phyloP scores from a whole-genome alignment of 2,797 vertebrate genomes.

The Taenioides sp. region DNA sequence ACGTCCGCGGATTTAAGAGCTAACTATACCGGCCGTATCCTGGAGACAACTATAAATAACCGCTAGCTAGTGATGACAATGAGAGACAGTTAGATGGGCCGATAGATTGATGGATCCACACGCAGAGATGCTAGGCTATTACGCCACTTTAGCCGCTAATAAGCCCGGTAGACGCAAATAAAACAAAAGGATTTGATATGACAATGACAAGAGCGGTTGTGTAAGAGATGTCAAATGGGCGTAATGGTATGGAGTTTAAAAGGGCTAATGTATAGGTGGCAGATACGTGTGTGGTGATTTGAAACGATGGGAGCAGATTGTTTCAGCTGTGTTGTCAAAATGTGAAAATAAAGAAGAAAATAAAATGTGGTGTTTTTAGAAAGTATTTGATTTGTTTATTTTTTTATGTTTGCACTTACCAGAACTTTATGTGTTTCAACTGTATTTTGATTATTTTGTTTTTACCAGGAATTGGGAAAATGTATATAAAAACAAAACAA shows the following conservation, averaged over 20 bases:
- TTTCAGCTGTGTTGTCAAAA: neutral
- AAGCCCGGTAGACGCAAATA: conserved; percentile 24
- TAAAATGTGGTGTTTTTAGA: too few species aligned
- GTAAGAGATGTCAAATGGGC: neutral
- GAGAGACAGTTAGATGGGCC: conserved; percentile 59
- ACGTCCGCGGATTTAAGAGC: conserved; percentile 77
- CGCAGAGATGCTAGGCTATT: conserved; percentile 28
- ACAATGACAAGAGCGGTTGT: neutral
- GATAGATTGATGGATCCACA: conserved; percentile 61
- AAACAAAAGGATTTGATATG: conserved; percentile 11
- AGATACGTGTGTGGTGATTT: too few species aligned
- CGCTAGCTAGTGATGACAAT: conserved; percentile 42
- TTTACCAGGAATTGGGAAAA: too few species aligned
- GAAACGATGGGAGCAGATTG: neutral
- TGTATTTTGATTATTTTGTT: too few species aligned
- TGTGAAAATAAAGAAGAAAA: too few species aligned
- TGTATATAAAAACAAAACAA: too few species aligned
- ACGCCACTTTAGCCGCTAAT: conserved; percentile 23
- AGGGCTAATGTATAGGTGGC: neutral
- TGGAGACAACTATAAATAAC: conserved; percentile 77
- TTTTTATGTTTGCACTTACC: too few species aligned
- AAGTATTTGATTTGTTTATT: too few species aligned
- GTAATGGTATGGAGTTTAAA: neutral
- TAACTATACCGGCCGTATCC: conserved; percentile 73
- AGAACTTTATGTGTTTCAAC: too few species aligned